Conservation (phyloP, 2,113 vertebrate genomes). For the Myiagra hebetior region DNA sequence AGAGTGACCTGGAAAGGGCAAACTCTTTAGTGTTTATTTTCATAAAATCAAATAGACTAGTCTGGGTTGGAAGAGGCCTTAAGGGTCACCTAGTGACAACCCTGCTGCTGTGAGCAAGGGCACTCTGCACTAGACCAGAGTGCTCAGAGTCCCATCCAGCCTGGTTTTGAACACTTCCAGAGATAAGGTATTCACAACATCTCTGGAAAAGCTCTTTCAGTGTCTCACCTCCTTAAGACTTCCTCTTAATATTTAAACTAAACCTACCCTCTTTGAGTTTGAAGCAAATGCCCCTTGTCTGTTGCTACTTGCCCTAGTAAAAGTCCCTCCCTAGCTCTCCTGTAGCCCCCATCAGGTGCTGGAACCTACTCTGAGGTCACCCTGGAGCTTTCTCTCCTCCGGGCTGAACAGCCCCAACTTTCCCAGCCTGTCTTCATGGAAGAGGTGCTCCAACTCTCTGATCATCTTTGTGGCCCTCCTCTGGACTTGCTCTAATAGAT, state of each 20-base stretch:
- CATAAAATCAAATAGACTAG: background rate
- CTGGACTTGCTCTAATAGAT: background rate
- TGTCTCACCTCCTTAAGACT: background rate
- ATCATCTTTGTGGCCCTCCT: background rate
- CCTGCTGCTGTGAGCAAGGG: background rate
- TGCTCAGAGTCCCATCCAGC: background rate
- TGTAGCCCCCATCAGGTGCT: background rate
- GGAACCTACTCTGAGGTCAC: fast-evolving
- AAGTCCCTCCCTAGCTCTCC: background rate
- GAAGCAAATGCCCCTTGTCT: background rate
- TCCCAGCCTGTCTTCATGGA: background rate
- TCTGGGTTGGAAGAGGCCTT: background rate
- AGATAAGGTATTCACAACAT: too few species aligned
- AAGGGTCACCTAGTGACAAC: background rate
- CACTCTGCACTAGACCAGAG: background rate
- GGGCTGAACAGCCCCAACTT: background rate
- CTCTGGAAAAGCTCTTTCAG: background rate
- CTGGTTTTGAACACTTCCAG: background rate
- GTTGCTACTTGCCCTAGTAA: background rate
- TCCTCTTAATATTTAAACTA: too few species aligned
- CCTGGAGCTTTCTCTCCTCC: background rate
- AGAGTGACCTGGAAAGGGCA: background rate
- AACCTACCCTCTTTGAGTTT: background rate
- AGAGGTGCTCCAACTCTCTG: background rate
- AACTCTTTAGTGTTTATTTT: background rate